Base-by-base conservation (phyloP, 1,140 invertebrate species). In the Drosophila setifemur region DNA sequence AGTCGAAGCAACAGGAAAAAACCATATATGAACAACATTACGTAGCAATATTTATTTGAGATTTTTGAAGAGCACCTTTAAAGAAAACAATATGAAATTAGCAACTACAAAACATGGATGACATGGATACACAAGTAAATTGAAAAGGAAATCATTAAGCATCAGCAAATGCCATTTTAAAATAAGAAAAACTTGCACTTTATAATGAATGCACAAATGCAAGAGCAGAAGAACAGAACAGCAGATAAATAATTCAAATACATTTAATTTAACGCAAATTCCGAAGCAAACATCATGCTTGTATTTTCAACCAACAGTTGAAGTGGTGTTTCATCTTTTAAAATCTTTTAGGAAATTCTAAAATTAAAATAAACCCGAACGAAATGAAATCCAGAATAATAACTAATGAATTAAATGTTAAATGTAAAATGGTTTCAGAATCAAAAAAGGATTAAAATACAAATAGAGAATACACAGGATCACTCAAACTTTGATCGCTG, bases 401-500 rank as follows among this genome's bases (percentile, higher is more conserved):
- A 40, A 43, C 68, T 45, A 43, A 70, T 57, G 35, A 43, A 83
- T 64, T 83, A 81, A 86, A 81, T 86, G 71, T 87, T 86, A 85
- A 85, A 86, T 81, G 72, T 75, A 86, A 83, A 86, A 86, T 86
- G 81, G 81, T 86, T 86, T 86, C 81, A 86, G 67, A 87, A 86
- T 86, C 81, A 75, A 79, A 85, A 67, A 31, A 55, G 18, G 61
- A 86, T 53, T 44, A 67, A 47, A 42, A n/a, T 50, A 60, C 42
- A 77, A 63, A 54, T 67, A 66, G 21, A 37, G 31, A 33, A 69
- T 48, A 37, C 23, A 64, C 42, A 49, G 33, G 40, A 64, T 61
- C 57, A 55, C 42, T 28, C 39, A 50, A 44, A 19, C 44, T 21
- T 35, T 29, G 39, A 37, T 28, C 58, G n/a, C 45, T 33, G 25